A percentile compares a stretch with the other conserved stretches of the same genome.
Evolutionary conservation across 1,140 invertebrate species (phyloP).

Genomic region (Leucophenga varia): DNA sequence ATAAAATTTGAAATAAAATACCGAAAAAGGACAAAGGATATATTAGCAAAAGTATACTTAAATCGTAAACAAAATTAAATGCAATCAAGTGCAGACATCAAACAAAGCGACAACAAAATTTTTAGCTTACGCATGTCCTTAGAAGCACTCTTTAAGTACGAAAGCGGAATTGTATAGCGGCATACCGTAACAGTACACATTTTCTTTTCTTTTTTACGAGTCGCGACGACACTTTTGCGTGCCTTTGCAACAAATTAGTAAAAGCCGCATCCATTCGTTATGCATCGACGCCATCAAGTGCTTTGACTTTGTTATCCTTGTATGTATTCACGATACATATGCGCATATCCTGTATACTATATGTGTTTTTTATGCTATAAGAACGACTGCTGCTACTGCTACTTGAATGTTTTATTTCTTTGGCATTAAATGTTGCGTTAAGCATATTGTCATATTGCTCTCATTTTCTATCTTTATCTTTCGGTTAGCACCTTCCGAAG

Average conservation of each 20-base stretch:
- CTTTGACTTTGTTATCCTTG: no score
- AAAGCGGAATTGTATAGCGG: no score
- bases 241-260: conserved; percentile 41
- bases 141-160: no score
- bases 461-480: no score
- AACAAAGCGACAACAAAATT: conserved; percentile 12
- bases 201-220: no score
- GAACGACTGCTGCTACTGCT: no score
- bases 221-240: conserved; percentile 38
- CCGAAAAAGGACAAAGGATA: no score
- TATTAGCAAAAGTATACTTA: conserved; percentile 47
- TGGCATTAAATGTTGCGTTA: conserved; percentile 37
- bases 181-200: no score
- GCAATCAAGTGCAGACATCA: conserved; percentile 48
- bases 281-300: conserved; percentile 1
- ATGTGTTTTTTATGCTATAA: conserved; percentile 45
- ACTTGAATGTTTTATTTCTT: conserved; percentile 33
- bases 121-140: conserved; percentile 47
- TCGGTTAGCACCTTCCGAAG: no score
- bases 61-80: conserved; percentile 43
- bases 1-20: no score
- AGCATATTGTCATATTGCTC: conserved; percentile 23
- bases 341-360: not conserved
- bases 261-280: not conserved
- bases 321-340: no score